Evolutionary conservation across 2,888 invertebrate species (phyloP).

Genomic region (Pardosa pseudoannulata): DNA sequence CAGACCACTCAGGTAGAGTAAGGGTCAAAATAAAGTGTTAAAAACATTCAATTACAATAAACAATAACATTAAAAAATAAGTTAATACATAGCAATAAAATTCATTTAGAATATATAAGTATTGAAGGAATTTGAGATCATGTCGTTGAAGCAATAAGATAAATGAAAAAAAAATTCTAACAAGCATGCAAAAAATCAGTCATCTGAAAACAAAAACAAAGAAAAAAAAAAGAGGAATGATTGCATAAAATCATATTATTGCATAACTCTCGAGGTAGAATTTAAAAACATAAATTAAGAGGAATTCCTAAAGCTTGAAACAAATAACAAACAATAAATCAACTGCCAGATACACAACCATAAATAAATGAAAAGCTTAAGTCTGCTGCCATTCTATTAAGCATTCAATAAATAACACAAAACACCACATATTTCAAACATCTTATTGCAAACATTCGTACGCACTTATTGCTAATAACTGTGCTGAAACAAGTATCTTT

Average conservation of each 20-base stretch:
- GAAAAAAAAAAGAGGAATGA: conserved; percentile 69
- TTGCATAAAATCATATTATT: conserved; percentile 71
- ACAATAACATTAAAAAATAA: conserved; percentile 57
- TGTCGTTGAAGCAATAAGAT: conserved; percentile 40
- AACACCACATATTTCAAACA: conserved; percentile 53
- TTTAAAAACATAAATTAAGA: conserved; percentile 61
- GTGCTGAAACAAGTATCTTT: conserved; percentile 59
- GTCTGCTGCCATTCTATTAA: conserved; percentile 67
- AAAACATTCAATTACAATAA: conserved; percentile 57
- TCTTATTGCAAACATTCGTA: conserved; percentile 51
- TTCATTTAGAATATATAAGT: conserved; percentile 60
- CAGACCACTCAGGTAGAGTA: conserved; percentile 47
- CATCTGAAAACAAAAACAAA: conserved; percentile 42
- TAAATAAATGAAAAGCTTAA: conserved; percentile 65
- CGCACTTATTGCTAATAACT: conserved; percentile 51
- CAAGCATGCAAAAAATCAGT: conserved; percentile 60
- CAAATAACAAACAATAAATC: conserved; percentile 71
- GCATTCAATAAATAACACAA: conserved; percentile 57
- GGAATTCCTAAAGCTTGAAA: conserved; percentile 52
- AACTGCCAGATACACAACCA: conserved; percentile 71
- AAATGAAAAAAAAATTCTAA: conserved; percentile 43
- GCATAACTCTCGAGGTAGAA: conserved; percentile 64
- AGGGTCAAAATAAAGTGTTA: conserved; percentile 55
- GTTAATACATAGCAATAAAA: conserved; percentile 58
- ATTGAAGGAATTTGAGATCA: conserved; percentile 67